These are phyloP conservation scores for Bimastos eiseni DNA, from an alignment of 2,888 invertebrate species.

Conservation along the genomic window DNA sequence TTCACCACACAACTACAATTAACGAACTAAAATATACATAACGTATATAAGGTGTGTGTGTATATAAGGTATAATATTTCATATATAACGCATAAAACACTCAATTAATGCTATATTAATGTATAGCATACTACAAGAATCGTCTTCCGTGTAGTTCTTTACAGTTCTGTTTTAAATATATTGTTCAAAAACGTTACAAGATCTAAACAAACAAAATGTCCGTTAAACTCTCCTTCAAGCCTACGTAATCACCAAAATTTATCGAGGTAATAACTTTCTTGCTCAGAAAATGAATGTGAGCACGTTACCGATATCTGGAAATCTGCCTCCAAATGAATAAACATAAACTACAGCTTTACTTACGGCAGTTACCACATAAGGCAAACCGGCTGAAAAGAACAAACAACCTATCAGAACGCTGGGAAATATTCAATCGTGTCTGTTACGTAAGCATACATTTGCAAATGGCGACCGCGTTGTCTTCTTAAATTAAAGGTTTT, in stretches of 20 bases:
- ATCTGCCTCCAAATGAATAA: neutral
- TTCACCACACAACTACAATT: neutral
- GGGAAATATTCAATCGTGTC: neutral
- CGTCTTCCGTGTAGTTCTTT: neutral
- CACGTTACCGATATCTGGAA: neutral
- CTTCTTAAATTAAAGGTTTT: neutral
- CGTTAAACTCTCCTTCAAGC: slow-evolving; percentile 2
- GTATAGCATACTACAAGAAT: neutral
- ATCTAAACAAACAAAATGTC: neutral
- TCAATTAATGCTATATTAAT: neutral
- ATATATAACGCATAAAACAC: neutral
- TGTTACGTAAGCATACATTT: neutral
- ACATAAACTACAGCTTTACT: neutral
- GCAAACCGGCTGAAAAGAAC: neutral
- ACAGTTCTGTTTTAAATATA: neutral
- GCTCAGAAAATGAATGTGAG: neutral
- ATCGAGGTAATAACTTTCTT: neutral
- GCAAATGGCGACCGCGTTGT: neutral
- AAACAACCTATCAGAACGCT: neutral
- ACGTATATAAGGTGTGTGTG: neutral
- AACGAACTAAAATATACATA: neutral
- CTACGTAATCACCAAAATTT: neutral
- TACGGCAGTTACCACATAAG: neutral
- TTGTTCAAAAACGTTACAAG: neutral
- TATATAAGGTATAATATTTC: neutral